phyloP scores from a whole-genome alignment of 2,888 invertebrate species.

The Seladonia tumulorum region DNA sequence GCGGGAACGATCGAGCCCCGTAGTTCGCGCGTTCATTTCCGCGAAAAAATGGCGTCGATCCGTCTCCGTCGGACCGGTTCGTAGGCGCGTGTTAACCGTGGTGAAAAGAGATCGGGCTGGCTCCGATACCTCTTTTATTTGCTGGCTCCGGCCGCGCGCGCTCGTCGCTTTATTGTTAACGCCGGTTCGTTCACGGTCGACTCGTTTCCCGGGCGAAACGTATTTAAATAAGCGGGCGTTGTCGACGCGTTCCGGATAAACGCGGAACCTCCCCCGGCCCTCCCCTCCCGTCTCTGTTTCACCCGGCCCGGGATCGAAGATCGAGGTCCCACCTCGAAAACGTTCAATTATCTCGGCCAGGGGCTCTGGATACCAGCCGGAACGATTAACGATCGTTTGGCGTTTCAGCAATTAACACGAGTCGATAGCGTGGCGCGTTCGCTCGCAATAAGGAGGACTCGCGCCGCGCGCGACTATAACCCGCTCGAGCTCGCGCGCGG shows the following conservation, averaged over 20 bases:
- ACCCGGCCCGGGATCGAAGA: slow-evolving; percentile 21
- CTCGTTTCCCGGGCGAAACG: slow-evolving; percentile 14
- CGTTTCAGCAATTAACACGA: slow-evolving; percentile 68
- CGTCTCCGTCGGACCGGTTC: slow-evolving; percentile 25
- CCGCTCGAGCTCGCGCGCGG: not conserved
- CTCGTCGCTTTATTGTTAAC: slow-evolving; percentile 27
- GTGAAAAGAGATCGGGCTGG: slow-evolving; percentile 15
- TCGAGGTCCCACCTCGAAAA: slow-evolving; percentile 57
- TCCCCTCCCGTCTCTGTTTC: not conserved
- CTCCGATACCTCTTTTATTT: not conserved
- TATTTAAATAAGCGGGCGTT: slow-evolving; percentile 31
- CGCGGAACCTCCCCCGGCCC: not conserved
- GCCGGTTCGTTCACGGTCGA: slow-evolving; percentile 14
- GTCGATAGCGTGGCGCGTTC: slow-evolving; percentile 58
- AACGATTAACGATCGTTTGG: slow-evolving; percentile 64
- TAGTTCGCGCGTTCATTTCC: slow-evolving; percentile 1
- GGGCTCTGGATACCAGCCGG: slow-evolving; percentile 25
- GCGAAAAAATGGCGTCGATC: slow-evolving; percentile 9
- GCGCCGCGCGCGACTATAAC: not conserved
- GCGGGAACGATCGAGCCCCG: not conserved
- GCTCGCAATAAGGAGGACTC: slow-evolving; percentile 45
- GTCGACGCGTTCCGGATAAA: slow-evolving; percentile 15
- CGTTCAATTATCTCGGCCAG: slow-evolving; percentile 57
- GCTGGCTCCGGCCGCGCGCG: not conserved
- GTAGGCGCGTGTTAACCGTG: not conserved